Percentiles rank a stretch among this genome's conserved stretches.
These are phyloP conservation scores for Tetramorium simillimum DNA, from an alignment of 1,140 invertebrate species.

Conservation along the genomic window DNA sequence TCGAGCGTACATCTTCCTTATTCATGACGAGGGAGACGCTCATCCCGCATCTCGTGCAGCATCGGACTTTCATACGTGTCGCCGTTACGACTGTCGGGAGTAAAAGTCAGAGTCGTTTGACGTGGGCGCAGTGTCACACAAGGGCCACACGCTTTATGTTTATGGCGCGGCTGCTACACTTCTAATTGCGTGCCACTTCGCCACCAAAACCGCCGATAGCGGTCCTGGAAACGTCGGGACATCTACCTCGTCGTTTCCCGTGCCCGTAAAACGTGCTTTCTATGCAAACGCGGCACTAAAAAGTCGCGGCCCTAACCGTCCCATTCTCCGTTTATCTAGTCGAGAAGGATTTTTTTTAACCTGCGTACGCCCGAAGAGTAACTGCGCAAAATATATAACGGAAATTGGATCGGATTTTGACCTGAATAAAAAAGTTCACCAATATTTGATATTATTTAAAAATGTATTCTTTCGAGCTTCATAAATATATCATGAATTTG, in stretches of 20 bases:
- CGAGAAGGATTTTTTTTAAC: conserved; percentile 30
- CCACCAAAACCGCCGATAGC: conserved; percentile 59
- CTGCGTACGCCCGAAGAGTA: background rate
- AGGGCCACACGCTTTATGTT: conserved; percentile 53
- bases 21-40: background rate
- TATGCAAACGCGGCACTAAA: conserved; percentile 71
- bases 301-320: conserved; percentile 47
- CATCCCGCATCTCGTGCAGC: background rate
- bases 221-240: background rate
- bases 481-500: background rate
- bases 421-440: background rate
- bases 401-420: conserved; percentile 22
- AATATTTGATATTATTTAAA: conserved; percentile 22
- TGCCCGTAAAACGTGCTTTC: conserved; percentile 61
- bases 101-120: background rate
- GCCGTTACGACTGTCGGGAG: conserved; percentile 28
- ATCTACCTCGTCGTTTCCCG: background rate
- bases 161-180: conserved; percentile 61
- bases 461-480: background rate
- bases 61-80: conserved; percentile 34
- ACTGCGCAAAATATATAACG: background rate
- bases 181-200: conserved; percentile 64
- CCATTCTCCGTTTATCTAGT: conserved; percentile 19
- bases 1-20: conserved; percentile 24
- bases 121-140: conserved; percentile 51